phyloP scores from a whole-genome alignment of 2,113 vertebrate genomes.

The Sylvietta virens region DNA sequence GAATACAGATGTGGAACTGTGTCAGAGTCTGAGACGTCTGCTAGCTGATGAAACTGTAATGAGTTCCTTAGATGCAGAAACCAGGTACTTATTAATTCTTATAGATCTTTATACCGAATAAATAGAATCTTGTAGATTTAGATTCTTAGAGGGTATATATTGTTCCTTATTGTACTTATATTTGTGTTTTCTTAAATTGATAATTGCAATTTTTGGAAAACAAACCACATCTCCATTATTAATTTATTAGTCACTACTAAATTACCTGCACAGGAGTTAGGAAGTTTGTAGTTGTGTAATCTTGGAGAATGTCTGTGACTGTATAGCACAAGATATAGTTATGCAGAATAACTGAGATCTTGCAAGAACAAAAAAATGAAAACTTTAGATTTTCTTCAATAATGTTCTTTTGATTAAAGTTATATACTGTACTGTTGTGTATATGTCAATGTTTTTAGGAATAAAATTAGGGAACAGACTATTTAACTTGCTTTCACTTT shows the following conservation, averaged over 20 bases:
- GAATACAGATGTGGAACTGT: conserved; percentile 93
- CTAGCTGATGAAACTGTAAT: conserved; percentile 76
- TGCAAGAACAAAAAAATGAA: not conserved
- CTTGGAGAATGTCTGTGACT: not conserved
- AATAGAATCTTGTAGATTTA: not conserved
- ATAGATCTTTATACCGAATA: not conserved
- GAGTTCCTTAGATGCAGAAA: conserved; percentile 86
- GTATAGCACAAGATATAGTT: not conserved
- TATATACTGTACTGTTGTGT: not conserved
- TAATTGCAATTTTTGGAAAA: not conserved
- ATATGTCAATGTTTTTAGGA: not conserved
- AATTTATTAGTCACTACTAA: not conserved
- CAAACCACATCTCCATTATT: not conserved
- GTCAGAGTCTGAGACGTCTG: conserved; percentile 84
- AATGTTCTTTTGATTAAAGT: not conserved
- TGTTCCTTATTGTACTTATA: not conserved
- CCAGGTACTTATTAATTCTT: conserved; percentile 74
- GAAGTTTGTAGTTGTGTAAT: not conserved
- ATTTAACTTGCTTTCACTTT: not conserved
- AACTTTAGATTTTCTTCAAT: not conserved
- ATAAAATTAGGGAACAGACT: not conserved
- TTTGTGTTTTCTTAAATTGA: not conserved
- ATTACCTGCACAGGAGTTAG: not conserved
- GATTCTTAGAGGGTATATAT: not conserved
- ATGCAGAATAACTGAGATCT: not conserved